Base-by-base conservation (phyloP, 2,113 vertebrate genomes). In the Camelus dromedarius region DNA sequence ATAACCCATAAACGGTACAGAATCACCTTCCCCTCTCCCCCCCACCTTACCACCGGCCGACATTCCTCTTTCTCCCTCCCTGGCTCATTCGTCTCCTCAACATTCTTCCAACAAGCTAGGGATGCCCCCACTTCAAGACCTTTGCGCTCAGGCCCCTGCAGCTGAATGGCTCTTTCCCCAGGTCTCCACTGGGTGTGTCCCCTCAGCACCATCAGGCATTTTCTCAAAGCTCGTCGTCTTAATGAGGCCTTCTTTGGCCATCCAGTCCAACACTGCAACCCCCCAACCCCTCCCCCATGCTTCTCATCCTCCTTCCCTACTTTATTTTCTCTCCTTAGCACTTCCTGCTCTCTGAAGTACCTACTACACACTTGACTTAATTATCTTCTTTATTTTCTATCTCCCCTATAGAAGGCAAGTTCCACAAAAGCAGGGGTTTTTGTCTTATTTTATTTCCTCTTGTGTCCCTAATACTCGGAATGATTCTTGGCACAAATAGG, bases 231-330 rank as follows among this genome's bases (percentile, higher is more conserved):
- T 88, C 54, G 46, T 72, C 52, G 42, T 69, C 58, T 92, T 69
- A 73, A 12, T 19, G 18, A 69, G 30, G 24, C 2, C 69, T 86
- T 93, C 13, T 64, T 50, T 77, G 24, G 15, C 16, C 32, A 66
- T 20, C 24, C 6, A 52, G 1, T 52, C 38, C 83, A 73, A 91
- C 26, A 46, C 5, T 11, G n/a, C 26, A 89, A 8, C 5, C 3
- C 32, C 12, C 22, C n/a, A 10, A 22, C 1, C 4, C 7, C 9
- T 1, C 2, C 8, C 4, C 24, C 26, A 12, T 2, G 24, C 35
- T 30, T 75, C 26, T 22, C 76, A 80, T 79, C 46, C 24, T 28
- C 14, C 26, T 52, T 50, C 32, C 22, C 18, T 56, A 62, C 32
- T 82, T 76, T 77, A 18, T n/a, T 50, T 75, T 76, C 32, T 38